Conservation (phyloP, 1,140 invertebrate genomes). For the Gryllus bimaculatus region DNA sequence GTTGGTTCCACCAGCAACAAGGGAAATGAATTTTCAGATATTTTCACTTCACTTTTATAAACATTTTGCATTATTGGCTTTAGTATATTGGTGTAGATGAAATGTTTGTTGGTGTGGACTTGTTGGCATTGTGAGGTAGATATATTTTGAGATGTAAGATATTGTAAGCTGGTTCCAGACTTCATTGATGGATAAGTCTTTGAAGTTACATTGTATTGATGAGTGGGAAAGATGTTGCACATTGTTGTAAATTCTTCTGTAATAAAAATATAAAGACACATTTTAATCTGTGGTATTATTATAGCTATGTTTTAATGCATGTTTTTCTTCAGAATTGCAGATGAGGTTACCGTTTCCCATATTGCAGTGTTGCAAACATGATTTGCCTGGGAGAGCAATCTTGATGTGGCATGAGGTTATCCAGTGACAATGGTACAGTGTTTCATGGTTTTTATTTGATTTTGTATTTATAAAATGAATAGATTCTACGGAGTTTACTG, state of each 20-base stretch:
- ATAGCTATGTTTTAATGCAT: neutral
- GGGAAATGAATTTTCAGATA: too few relatives aligned
- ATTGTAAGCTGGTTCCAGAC: neutral
- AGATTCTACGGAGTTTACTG: neutral
- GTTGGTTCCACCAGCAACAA: too few relatives aligned
- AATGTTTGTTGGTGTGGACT: too few relatives aligned
- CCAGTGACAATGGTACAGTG: constrained; percentile 7
- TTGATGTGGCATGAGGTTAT: constrained; percentile 2
- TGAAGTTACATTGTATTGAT: neutral
- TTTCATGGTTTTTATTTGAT: constrained; percentile 2
- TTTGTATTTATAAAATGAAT: constrained; percentile 6
- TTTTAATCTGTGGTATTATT: neutral
- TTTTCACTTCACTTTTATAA: too few relatives aligned
- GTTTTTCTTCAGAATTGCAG: constrained; percentile 13
- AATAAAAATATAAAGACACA: neutral
- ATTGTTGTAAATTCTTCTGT: neutral
- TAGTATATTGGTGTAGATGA: too few relatives aligned
- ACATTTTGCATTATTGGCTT: too few relatives aligned
- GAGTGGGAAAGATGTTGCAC: neutral
- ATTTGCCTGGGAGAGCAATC: neutral
- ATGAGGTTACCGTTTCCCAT: constrained; percentile 14
- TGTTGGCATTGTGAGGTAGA: too few relatives aligned
- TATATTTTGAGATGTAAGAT: neutral
- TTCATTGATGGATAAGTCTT: neutral
- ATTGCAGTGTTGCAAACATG: constrained; percentile 13